phyloP scores from a whole-genome alignment of 53 echinoderm and acorn worm genomes.

The Actinopyga echinites region DNA sequence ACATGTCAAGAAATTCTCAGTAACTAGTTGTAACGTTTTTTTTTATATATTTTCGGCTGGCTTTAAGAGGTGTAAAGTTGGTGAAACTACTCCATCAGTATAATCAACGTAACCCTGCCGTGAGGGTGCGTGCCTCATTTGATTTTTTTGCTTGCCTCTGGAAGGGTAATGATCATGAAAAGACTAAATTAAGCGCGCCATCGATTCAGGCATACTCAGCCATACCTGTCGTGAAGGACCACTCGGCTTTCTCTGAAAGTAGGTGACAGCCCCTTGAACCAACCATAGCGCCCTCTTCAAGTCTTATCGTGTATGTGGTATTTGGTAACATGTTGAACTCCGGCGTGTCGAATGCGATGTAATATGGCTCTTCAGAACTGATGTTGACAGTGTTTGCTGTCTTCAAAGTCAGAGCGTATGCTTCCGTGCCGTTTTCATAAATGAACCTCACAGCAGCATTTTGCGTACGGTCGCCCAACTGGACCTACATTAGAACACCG shows the following conservation, averaged over 20 bases:
- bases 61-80: too few species aligned
- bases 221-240: constrained; percentile 20
- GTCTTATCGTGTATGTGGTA: constrained; percentile 20
- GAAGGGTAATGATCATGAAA: too few species aligned
- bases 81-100: too few species aligned
- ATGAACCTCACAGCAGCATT: not conserved
- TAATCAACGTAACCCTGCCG: too few species aligned
- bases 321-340: not conserved
- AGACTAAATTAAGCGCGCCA: too few species aligned
- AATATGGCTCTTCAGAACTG: not conserved
- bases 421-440: not conserved
- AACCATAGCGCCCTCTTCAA: not conserved
- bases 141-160: too few species aligned
- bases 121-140: too few species aligned
- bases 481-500: not conserved
- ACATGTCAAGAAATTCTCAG: too few species aligned
- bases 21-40: too few species aligned
- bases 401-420: not conserved
- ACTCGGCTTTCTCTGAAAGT: not conserved
- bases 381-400: not conserved
- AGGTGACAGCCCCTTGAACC: not conserved
- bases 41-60: too few species aligned
- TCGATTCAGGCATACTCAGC: too few species aligned
- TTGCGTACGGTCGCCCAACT: not conserved
- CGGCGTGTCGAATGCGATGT: not conserved